phyloP scores from a whole-genome alignment of 2,113 vertebrate genomes.

The Trematocara marginatum region DNA sequence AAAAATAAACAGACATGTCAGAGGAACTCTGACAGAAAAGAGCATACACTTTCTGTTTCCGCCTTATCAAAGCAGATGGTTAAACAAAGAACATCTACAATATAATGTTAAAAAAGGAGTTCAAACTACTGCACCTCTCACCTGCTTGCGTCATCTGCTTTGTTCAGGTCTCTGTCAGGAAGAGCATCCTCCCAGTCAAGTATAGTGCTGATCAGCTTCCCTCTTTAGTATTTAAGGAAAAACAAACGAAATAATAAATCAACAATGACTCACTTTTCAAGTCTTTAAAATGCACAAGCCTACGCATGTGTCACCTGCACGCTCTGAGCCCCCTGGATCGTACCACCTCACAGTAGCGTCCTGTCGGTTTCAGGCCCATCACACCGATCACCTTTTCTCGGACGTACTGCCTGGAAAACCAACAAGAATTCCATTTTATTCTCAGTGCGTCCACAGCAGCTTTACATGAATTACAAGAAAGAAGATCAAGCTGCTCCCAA shows the following conservation, averaged over 20 bases:
- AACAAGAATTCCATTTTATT: neutral
- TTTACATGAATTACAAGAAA: neutral
- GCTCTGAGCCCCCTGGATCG: conserved; percentile 88
- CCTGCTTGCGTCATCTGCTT: conserved; percentile 91
- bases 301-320: conserved; percentile 79
- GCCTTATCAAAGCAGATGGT: neutral
- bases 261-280: neutral
- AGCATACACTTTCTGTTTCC: neutral
- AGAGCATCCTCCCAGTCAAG: conserved; percentile 96
- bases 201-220: conserved; percentile 89
- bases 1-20: neutral
- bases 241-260: neutral
- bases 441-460: neutral
- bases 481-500: neutral
- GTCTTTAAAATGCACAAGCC: neutral
- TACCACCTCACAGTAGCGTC: conserved; percentile 84
- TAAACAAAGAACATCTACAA: neutral
- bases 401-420: conserved; percentile 84
- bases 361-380: conserved; percentile 94
- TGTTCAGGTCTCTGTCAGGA: conserved; percentile 84
- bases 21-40: neutral
- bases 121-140: conserved; percentile 38
- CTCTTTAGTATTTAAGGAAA: conserved; percentile 64
- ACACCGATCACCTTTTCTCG: conserved; percentile 87
- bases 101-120: neutral